Base-by-base conservation (phyloP, 1,140 invertebrate genomes). In the Babylonia areolata region DNA sequence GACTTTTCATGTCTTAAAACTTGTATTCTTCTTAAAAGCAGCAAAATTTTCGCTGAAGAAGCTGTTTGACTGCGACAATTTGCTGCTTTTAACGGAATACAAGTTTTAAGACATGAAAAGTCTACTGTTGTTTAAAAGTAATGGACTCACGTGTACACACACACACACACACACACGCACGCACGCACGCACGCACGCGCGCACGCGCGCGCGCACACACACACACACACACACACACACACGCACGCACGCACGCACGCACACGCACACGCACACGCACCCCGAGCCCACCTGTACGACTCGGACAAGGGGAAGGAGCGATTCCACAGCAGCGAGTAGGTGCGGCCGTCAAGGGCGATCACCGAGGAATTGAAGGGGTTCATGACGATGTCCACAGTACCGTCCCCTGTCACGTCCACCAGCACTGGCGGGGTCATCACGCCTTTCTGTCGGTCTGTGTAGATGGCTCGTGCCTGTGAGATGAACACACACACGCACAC, bases 341-440 rank as follows among this genome's bases (percentile, higher is more conserved):
- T 96, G 46, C 94, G 90, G 12, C 97, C 97, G 94, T 97, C 95
- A 88, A 97, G 96, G 15, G 97, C 97, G 39, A 96, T 94, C 23
- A 97, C 95, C 1, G 95, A 96, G 1, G 96, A 96, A 92, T 97
- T 97, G 88, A 97, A 97, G 90, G 96, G 95, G 0, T 96, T 95
- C 79, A 97, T 95, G 5, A 96, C 92, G 85, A 98, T 97, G 91
- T 98, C 97, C 79, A 96, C 95, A 1, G 96, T 94, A 12, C 95
- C 95, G 94, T 98, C 97, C 12, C 95, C 95, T 85, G 96, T 97
- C 58, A 98, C 94, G 92, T 98, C 97, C 6, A 96, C 95, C 2
- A 98, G 90, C 54, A 97, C 96, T 9, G 97, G 96, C 3, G 97
- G 95, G 15, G 94, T 95, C 95, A 95, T 95, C 3, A 96, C 91